A percentile compares a stretch with the other conserved stretches of the same genome.
Conservation (phyloP, 2,797 vertebrate species). For the Coluber constrictor region DNA sequence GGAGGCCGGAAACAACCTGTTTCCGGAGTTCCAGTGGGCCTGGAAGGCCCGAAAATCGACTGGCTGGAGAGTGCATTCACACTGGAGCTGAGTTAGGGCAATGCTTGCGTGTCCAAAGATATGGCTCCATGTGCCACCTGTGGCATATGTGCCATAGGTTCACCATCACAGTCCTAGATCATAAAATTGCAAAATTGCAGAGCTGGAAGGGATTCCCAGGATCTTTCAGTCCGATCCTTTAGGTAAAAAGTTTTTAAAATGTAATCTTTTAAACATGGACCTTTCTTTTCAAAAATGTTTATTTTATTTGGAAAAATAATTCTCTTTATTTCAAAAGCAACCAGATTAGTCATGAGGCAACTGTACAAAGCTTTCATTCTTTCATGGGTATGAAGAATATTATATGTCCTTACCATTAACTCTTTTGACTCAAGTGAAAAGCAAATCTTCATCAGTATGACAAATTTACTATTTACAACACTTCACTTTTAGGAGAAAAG, state of each 20-base stretch:
- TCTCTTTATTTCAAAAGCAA: neutral
- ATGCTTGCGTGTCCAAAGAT: too few relatives aligned
- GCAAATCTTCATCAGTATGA: neutral
- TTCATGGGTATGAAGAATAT: neutral
- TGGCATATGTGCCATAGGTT: too few relatives aligned
- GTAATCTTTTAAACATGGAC: neutral
- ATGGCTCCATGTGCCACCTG: too few relatives aligned
- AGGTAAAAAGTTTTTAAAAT: constrained; percentile 20
- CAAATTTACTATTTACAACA: neutral
- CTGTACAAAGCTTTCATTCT: neutral
- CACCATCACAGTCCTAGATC: neutral
- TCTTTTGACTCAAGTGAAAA: neutral
- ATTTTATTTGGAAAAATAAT: neutral
- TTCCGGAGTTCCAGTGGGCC: too few relatives aligned
- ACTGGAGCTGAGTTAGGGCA: too few relatives aligned
- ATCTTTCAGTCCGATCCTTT: constrained; percentile 1
- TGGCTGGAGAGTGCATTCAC: too few relatives aligned
- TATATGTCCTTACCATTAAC: neutral
- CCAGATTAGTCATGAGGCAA: neutral
- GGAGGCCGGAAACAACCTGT: too few relatives aligned
- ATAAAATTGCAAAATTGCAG: neutral
- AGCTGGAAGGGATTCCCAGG: neutral
- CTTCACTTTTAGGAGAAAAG: neutral
- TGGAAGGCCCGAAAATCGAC: too few relatives aligned
- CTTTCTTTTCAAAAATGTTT: neutral